These are phyloP conservation scores for Seladonia tumulorum DNA, from an alignment of 2,888 invertebrate species.

Conservation along the genomic window DNA sequence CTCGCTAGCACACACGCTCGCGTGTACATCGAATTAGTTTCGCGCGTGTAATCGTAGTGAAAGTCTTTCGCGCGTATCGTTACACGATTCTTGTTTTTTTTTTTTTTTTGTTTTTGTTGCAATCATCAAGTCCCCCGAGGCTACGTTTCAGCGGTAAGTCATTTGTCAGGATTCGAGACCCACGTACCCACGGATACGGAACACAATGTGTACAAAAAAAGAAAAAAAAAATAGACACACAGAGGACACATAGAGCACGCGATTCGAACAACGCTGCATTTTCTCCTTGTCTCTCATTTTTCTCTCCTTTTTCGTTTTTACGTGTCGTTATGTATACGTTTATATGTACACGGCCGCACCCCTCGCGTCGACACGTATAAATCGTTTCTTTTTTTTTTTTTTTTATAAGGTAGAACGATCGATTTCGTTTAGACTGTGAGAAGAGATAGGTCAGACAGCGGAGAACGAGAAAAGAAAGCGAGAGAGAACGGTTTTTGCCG, in stretches of 20 bases:
- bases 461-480: conserved; percentile 53
- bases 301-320: neutral
- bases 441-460: conserved; percentile 59
- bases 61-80: neutral
- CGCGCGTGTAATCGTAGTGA: conserved; percentile 6
- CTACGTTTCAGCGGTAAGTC: conserved; percentile 43
- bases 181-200: conserved; percentile 54
- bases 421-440: conserved; percentile 40
- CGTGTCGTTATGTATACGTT: neutral
- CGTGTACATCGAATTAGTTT: neutral
- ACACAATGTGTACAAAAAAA: conserved; percentile 6
- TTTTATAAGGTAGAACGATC: conserved; percentile 50
- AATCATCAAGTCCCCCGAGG: conserved; percentile 57
- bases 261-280: conserved; percentile 31
- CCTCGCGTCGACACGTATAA: neutral
- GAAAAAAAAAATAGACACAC: conserved; percentile 21
- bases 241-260: conserved; percentile 40
- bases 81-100: neutral
- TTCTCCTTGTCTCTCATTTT: neutral
- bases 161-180: conserved; percentile 41
- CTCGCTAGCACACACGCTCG: neutral
- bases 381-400: neutral
- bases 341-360: neutral
- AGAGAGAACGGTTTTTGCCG: conserved; percentile 42
- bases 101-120: neutral